Evolutionary conservation across 2,888 invertebrate genomes (phyloP).

Genomic region (Tipula unca): DNA sequence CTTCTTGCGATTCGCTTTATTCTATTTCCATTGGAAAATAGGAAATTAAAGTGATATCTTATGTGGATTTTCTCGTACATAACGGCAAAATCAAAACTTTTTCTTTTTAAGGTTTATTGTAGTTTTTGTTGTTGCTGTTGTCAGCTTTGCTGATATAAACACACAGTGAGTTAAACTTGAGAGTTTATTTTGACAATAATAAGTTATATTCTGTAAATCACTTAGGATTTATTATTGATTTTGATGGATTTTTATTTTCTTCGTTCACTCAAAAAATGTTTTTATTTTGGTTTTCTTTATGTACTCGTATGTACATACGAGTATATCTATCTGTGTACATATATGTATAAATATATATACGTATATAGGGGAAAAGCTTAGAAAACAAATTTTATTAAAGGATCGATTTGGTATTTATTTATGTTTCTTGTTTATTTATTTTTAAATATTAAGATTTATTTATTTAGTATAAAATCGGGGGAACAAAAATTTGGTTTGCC

Average conservation of each 20-base stretch:
- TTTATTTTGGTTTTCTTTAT: not conserved
- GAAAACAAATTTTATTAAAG: not conserved
- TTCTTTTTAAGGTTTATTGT: not conserved
- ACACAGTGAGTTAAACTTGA: not conserved
- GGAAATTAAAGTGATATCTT: not conserved
- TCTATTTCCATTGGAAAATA: not conserved
- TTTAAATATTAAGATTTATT: not conserved
- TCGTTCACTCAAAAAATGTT: not conserved
- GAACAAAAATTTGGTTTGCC: not conserved
- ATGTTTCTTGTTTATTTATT: not conserved
- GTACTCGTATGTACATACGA: not conserved
- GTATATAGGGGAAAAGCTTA: not conserved
- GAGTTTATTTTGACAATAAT: not conserved
- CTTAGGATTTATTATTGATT: not conserved
- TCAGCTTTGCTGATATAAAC: not conserved
- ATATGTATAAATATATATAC: not conserved
- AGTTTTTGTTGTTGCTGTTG: not conserved
- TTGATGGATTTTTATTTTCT: not conserved
- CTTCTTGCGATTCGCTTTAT: not conserved
- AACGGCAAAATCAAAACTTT: not conserved
- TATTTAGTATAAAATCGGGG: not conserved
- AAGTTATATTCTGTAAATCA: not conserved
- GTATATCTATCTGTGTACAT: not conserved
- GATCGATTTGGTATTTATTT: not conserved
- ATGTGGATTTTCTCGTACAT: not conserved